Conservation (phyloP, 2,113 vertebrate species). For the Atherinomorus stipes region DNA sequence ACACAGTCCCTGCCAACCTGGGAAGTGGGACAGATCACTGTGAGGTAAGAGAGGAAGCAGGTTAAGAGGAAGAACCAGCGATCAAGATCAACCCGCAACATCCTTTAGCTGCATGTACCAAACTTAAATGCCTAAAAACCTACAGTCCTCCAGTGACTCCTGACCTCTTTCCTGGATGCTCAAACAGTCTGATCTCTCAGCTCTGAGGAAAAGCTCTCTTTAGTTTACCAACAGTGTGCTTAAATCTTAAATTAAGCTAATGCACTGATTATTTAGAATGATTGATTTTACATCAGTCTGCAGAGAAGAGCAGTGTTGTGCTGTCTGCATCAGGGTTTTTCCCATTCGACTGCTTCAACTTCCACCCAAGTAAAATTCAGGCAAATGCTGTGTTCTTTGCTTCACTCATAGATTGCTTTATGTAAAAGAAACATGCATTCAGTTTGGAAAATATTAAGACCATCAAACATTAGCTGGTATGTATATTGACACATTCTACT, state of each 20-base stretch:
- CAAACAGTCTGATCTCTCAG: constrained; percentile 15
- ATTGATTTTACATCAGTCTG: not conserved
- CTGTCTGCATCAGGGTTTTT: not conserved
- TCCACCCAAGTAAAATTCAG: too few species aligned
- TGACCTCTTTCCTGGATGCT: constrained; percentile 25
- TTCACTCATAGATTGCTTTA: too few species aligned
- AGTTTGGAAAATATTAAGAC: too few species aligned
- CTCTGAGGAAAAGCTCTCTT: constrained; percentile 1
- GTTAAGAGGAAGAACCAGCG: constrained; percentile 61
- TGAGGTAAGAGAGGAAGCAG: constrained; percentile 65
- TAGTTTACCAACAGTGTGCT: not conserved
- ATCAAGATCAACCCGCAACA: constrained; percentile 57
- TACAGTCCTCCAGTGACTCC: not conserved
- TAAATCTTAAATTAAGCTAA: not conserved
- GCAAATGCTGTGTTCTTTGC: too few species aligned
- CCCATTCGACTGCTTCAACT: too few species aligned
- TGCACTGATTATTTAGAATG: not conserved
- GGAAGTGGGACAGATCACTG: constrained; percentile 64
- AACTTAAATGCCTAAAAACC: constrained; percentile 21
- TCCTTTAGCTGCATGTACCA: constrained; percentile 31
- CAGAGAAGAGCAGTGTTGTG: not conserved
- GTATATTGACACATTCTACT: too few species aligned
- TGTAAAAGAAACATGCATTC: too few species aligned
- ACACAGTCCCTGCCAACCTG: constrained; percentile 6
- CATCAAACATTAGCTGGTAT: too few species aligned